Percentiles rank a stretch among this genome's conserved stretches.
Evolutionary conservation across 2,888 invertebrate genomes (phyloP).

Genomic region (Macrosoma leucophasiata): DNA sequence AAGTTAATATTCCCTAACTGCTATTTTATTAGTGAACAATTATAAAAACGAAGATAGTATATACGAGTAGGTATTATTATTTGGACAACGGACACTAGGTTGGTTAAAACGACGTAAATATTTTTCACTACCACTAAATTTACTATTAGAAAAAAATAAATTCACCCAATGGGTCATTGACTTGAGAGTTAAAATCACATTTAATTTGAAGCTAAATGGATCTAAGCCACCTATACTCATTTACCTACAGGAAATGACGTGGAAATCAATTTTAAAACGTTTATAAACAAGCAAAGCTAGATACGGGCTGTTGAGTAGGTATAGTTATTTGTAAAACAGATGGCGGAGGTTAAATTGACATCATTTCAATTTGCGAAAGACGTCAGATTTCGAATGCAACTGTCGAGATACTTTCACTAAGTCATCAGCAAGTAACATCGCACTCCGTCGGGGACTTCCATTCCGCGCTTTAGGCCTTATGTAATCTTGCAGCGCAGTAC

Average conservation of each 20-base stretch:
- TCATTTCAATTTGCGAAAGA: conserved; percentile 41
- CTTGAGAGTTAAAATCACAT: too few species aligned
- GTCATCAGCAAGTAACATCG: conserved; percentile 9
- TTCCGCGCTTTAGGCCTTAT: conserved; percentile 9
- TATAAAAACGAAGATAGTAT: too few species aligned
- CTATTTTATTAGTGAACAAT: too few species aligned
- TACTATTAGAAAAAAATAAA: too few species aligned
- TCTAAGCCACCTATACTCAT: too few species aligned
- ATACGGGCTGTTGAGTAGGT: conserved; percentile 11
- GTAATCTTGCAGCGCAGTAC: conserved; percentile 5
- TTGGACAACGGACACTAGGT: too few species aligned
- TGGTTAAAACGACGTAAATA: too few species aligned
- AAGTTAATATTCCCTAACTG: too few species aligned
- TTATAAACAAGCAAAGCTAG: conserved; percentile 18
- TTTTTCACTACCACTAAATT: too few species aligned
- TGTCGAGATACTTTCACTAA: conserved; percentile 56
- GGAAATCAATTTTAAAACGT: conserved; percentile 11
- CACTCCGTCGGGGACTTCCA: conserved; percentile 1
- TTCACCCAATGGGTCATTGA: too few species aligned
- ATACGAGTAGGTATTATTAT: too few species aligned
- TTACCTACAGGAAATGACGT: conserved; percentile 15
- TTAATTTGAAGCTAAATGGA: too few species aligned
- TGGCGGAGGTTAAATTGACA: conserved; percentile 39
- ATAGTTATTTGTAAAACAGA: conserved; percentile 28
- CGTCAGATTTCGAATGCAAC: conserved; percentile 51